Percentiles rank a stretch among this genome's conserved stretches.
Evolutionary conservation across 2,888 invertebrate genomes (phyloP).

Genomic region (Dolichomitus sp.): DNA sequence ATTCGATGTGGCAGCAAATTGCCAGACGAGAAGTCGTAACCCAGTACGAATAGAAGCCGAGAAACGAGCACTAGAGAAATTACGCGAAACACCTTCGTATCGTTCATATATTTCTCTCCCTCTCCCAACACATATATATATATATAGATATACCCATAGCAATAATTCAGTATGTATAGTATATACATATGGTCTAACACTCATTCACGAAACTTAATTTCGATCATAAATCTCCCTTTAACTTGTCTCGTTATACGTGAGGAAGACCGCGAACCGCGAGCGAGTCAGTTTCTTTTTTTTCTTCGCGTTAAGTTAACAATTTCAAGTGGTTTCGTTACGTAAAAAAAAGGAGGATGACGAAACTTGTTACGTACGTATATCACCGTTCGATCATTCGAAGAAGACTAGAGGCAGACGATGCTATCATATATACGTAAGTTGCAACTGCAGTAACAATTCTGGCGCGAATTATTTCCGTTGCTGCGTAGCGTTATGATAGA

Average conservation of each 20-base stretch:
- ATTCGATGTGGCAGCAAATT: constrained; percentile 22
- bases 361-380: constrained; percentile 41
- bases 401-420: constrained; percentile 34
- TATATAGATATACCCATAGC: neutral
- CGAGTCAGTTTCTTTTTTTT: constrained; percentile 57
- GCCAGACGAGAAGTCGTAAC: constrained; percentile 40
- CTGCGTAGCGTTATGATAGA: constrained; percentile 42
- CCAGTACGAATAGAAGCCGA: constrained; percentile 39
- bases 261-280: constrained; percentile 49
- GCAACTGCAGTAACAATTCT: neutral
- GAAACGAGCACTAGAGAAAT: constrained; percentile 44
- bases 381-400: constrained; percentile 42
- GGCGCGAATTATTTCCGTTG: constrained; percentile 30
- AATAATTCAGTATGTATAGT: constrained; percentile 21
- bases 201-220: constrained; percentile 59
- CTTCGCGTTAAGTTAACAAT: constrained; percentile 40
- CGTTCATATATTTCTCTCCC: constrained; percentile 15
- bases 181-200: constrained; percentile 26
- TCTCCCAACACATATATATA: neutral
- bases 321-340: constrained; percentile 70
- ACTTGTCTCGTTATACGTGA: constrained; percentile 52
- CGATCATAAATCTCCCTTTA: constrained; percentile 59
- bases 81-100: constrained; percentile 47
- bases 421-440: neutral
- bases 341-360: constrained; percentile 62